These are phyloP conservation scores for Archips xylosteana DNA, from an alignment of 2,888 invertebrate genomes.

Conservation along the genomic window DNA sequence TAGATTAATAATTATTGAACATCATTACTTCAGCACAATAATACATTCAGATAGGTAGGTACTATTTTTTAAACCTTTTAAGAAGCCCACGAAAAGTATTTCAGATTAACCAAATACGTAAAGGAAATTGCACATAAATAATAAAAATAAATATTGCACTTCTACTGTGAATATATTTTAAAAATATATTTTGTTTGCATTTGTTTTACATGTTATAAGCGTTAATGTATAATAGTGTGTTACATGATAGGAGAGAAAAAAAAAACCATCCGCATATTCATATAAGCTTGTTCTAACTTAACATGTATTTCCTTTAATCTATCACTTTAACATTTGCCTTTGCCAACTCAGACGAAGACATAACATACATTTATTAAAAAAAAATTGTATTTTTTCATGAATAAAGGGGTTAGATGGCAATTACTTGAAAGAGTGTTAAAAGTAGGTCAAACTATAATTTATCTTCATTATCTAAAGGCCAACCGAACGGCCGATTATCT, in stretches of 20 bases:
- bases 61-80: not conserved
- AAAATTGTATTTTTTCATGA: too few relatives aligned
- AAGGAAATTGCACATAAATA: conserved; percentile 26
- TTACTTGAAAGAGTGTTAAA: not conserved
- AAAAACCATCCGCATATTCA: too few relatives aligned
- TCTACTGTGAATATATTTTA: conserved; percentile 23
- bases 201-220: not conserved
- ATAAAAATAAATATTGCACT: conserved; percentile 37
- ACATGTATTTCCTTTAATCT: too few relatives aligned
- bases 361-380: too few relatives aligned
- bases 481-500: not conserved
- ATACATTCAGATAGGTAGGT: too few relatives aligned
- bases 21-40: too few relatives aligned
- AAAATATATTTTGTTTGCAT: too few relatives aligned
- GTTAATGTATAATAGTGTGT: not conserved
- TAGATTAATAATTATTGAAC: not conserved
- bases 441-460: not conserved
- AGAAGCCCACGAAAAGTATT: not conserved
- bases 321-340: too few relatives aligned
- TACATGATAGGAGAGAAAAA: not conserved
- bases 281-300: too few relatives aligned
- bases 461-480: not conserved
- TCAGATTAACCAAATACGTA: not conserved
- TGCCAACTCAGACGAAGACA: too few relatives aligned
- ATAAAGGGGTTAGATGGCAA: too few relatives aligned